Conservation (phyloP, 2,888 invertebrate genomes). For the Pseudococcus jackbeardsleyi region DNA sequence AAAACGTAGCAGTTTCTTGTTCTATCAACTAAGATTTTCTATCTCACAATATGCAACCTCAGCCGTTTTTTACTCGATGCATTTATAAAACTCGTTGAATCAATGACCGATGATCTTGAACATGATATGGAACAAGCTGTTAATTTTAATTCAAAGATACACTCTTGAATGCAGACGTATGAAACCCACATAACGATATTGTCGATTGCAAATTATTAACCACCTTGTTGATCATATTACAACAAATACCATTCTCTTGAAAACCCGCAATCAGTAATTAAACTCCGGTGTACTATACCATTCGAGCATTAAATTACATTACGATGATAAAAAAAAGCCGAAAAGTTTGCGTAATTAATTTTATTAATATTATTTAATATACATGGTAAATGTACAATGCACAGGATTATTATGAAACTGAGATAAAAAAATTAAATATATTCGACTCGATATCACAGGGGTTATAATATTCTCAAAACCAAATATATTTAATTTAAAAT, state of each 20-base stretch:
- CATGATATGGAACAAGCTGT: not conserved
- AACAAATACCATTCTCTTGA: conserved; percentile 26
- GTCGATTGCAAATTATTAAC: not conserved
- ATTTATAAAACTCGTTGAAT: not conserved
- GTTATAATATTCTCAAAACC: conserved; percentile 11
- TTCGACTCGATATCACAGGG: conserved; percentile 40
- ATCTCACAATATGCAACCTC: too few species aligned
- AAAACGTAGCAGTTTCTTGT: too few species aligned
- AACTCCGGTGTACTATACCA: not conserved
- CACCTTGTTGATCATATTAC: conserved; percentile 34
- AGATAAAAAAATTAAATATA: conserved; percentile 48
- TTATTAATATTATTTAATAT: conserved; percentile 34
- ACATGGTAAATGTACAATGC: conserved; percentile 45
- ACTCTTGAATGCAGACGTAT: not conserved
- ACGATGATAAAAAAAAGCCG: conserved; percentile 11
- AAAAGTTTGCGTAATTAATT: conserved; percentile 29
- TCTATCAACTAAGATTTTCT: too few species aligned
- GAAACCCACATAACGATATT: not conserved
- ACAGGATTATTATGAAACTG: conserved; percentile 23
- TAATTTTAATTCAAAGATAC: conserved; percentile 12
- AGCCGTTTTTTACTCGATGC: not conserved
- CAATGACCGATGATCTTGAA: conserved; percentile 41
- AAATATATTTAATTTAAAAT: conserved; percentile 34
- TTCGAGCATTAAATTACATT: conserved; percentile 41
- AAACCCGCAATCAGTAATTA: conserved; percentile 31